Base-by-base conservation (phyloP, 2,113 vertebrate genomes). In the Chaetodon trifascialis region DNA sequence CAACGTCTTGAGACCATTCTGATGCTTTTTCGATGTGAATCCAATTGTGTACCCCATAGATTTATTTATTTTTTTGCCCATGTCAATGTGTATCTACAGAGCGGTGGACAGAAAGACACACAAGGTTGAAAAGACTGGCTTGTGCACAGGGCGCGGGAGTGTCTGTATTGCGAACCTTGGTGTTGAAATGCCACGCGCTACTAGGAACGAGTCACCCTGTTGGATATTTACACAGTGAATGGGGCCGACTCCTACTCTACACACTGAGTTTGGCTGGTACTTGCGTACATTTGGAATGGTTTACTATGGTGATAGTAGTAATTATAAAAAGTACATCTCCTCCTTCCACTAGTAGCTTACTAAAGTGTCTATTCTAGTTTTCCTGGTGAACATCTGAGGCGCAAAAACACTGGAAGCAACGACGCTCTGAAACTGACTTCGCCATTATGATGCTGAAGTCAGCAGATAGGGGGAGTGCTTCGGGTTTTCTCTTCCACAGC, bases 191-290 rank as follows among this genome's bases (percentile, higher is more conserved):
- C 40, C 69, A 69, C 62, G 66, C 46, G 65, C 30, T 46, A 51
- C 58, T 72, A 75, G 59, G 60, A 78, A 70, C n/a, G n/a, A 55
- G 65, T 23, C 30, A 9, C n/a, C 86, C 79, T 66, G 1, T 71
- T 46, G 10, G 67, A 42, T 92, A 91, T 93, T 77, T 91, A 95
- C 93, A 94, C 86, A 79, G 90, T 84, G 80, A 88, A 79, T 78
- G 23, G 79, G 79, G 69, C 71, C 54, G 56, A 77, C 67, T 17
- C 49, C 79, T 90, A 90, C 25, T 89, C 91, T 91, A 93, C 85
- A 92, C 85, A 85, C 79, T 30, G 83, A 80, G 92, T 92, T 91
- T 91, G 90, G 90, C 93, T 88, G 87, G 81, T 89, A 79, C 70
- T 84, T 51, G 82, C 54, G 84, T 72, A 90, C 78, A 42, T 85